Base-by-base conservation (phyloP, 2,113 vertebrate genomes). In the Monopterus albus region DNA sequence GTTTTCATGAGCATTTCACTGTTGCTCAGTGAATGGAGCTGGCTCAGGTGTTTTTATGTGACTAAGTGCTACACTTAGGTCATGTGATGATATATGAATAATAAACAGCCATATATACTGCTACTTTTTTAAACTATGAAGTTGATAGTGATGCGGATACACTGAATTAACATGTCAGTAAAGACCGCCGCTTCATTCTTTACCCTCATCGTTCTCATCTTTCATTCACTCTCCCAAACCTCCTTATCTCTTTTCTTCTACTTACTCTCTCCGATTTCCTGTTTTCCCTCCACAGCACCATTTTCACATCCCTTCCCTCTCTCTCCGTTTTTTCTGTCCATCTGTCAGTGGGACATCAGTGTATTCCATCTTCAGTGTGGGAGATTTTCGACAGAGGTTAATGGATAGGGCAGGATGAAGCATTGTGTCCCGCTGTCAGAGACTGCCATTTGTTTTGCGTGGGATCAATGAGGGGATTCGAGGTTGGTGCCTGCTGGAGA, bases 361-460 rank as follows among this genome's bases (percentile, higher is more conserved):
- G n/a, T 79, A 42, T 42, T 89, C 72, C 79, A 67, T 88, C 83
- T 79, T 79, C 79, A 12, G 78, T 47, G 83, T 46, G 71, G 78
- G 70, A 63, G 78, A 76, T 81, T 42, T 64, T 75, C 70, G 85
- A 86, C 82, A 76, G 78, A 66, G 83, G 83, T 86, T 86, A 86
- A 88, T 89, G 84, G 82, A 87, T 83, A 38, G 77, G 83, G 74
- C 79, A 79, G 82, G 89, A 86, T 86, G 85, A 86, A 73, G 85
- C 79, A 79, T 78, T 72, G 64, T 82, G 83, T 84, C 78, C 75
- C 46, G 56, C 68, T 65, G 79, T 75, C 70, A 43, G 75, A 74
- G 75, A 31, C 14, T 25, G 51, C 61, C 87, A 87, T 89, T 87
- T 83, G 81, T 89, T 89, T 81, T 75, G 73, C 61, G 58, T n/a